Evolutionary conservation across 2,797 vertebrate species (phyloP).

Genomic region (Falco cherrug): DNA sequence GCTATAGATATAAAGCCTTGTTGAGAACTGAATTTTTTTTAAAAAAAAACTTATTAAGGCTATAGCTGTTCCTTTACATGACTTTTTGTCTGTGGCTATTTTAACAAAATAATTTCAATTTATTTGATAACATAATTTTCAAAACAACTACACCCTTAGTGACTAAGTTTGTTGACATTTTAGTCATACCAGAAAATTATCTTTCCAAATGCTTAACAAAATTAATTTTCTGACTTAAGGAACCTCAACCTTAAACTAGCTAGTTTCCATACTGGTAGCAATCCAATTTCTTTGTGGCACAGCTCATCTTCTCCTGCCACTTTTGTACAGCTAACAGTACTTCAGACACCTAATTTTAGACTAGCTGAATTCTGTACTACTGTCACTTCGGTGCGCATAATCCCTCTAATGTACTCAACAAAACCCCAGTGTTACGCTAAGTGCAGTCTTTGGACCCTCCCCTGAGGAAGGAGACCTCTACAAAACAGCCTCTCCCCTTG

Average conservation of each 20-base stretch:
- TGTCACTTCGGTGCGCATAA: neutral
- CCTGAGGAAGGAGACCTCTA: neutral
- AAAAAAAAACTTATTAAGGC: neutral
- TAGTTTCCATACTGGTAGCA: neutral
- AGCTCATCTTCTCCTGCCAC: neutral
- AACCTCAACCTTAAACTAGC: neutral
- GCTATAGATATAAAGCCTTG: neutral
- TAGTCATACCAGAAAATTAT: neutral
- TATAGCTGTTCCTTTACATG: neutral
- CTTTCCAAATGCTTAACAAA: neutral
- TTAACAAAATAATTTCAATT: neutral
- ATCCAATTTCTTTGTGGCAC: neutral
- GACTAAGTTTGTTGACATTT: neutral
- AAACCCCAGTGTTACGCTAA: neutral
- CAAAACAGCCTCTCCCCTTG: neutral
- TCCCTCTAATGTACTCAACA: neutral
- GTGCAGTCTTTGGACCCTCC: neutral
- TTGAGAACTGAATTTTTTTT: neutral
- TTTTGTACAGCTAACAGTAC: neutral
- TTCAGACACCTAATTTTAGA: neutral
- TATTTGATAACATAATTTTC: neutral
- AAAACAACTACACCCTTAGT: neutral
- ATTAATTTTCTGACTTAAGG: neutral
- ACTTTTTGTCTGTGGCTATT: neutral
- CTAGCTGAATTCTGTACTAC: neutral